phyloP scores from a whole-genome alignment of 23 tunicate species.

The Halocynthia roretzi region DNA sequence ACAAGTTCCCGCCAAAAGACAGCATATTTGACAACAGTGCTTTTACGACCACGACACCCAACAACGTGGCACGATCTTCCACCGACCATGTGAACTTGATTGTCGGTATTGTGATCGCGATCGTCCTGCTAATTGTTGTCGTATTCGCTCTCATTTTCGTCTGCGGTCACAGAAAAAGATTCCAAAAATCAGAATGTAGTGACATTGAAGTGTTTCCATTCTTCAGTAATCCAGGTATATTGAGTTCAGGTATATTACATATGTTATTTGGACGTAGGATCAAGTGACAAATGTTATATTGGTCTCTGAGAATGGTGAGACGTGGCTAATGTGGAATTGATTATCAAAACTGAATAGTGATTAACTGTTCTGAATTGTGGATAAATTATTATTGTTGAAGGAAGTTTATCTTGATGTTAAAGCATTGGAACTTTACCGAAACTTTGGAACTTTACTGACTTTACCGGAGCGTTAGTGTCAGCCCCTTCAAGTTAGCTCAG shows the following conservation, averaged over 20 bases:
- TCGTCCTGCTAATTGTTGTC: conserved; percentile 47
- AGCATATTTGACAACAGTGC: neutral
- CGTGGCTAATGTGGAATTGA: no score
- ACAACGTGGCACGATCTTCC: conserved; percentile 9
- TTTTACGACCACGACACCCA: conserved; percentile 5
- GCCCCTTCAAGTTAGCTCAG: no score
- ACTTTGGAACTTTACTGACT: no score
- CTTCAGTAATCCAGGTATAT: conserved; percentile 29
- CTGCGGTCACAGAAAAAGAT: conserved; percentile 31
- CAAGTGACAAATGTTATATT: no score
- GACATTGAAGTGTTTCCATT: conserved; percentile 67
- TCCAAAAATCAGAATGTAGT: conserved; percentile 19
- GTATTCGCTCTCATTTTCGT: conserved; percentile 33
- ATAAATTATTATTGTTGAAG: no score
- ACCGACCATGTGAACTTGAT: conserved; percentile 42
- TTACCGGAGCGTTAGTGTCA: no score
- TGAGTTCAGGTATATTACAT: neutral
- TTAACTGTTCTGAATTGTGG: no score
- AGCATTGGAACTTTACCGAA: no score
- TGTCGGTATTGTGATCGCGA: conserved; percentile 42
- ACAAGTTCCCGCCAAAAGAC: conserved; percentile 4
- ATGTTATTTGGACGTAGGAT: neutral
- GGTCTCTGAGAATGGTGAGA: no score
- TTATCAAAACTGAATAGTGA: no score
- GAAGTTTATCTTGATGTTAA: neutral